Base-by-base conservation (phyloP, 2,113 vertebrate genomes). In the Tragulus kanchil region DNA sequence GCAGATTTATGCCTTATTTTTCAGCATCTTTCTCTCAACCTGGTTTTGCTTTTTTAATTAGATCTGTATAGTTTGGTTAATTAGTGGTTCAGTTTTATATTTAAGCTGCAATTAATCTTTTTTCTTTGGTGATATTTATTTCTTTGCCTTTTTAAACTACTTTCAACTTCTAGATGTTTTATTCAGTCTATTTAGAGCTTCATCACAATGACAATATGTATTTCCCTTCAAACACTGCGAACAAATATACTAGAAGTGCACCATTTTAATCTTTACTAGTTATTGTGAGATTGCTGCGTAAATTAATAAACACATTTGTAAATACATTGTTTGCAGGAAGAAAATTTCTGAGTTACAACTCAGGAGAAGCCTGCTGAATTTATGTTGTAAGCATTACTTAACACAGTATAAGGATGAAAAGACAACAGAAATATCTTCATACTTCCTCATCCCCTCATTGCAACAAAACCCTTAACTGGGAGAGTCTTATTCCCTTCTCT, bases 101-200 rank as follows among this genome's bases (percentile, higher is more conserved):
- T 99, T 98, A 98, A 98, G 98, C 98, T 99, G 98, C 97, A 98
- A 98, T 99, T 99, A 98, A 99, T 98, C 90, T 50, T 97, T 96
- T 97, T 97, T 98, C 98, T 99, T 98, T 97, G 99, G 25, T 98
- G 94, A 99, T 98, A 98, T 99, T 99, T 99, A 99, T 99, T 99
- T 99, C 98, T 98, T 92, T 64, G 96, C 97, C 93, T 98, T 98
- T 96, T 78, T 98, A 36, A 96, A 96, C 75, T 86, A 6, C 83
- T 89, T 97, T 64, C 50, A 88, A 69, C 62, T 97, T 98, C 97
- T 98, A 98, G 97, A 97, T 97, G 23, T 96, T 98, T 97, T 52
- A 96, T 98, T 94, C 89, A 92, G 91, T 98, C 98, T n/a, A 28
- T 97, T 73, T 98, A 97, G 98, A 98, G 98, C 98, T 98, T 98